Evolutionary conservation across 1,140 invertebrate genomes (phyloP).

Genomic region (Aphelinus certus): DNA sequence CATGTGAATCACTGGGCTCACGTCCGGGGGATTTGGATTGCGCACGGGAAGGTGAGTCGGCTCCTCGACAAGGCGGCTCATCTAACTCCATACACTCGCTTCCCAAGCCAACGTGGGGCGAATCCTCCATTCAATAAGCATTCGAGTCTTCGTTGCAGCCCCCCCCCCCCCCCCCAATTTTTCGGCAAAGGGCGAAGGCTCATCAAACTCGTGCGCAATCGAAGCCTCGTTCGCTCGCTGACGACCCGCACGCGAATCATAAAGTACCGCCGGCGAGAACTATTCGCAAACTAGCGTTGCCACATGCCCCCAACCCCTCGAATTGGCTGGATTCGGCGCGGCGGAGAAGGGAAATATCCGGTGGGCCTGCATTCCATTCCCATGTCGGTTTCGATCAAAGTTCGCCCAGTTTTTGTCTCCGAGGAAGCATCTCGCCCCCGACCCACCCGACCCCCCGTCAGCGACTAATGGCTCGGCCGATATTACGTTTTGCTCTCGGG

Average conservation of each 20-base stretch:
- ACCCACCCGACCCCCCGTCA: background rate
- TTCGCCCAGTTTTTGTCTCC: slow-evolving; percentile 16
- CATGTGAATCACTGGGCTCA: no score
- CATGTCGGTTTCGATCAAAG: slow-evolving; percentile 22
- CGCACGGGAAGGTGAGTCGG: no score
- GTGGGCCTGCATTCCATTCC: background rate
- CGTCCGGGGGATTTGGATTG: no score
- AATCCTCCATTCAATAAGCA: no score
- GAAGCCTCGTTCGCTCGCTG: background rate
- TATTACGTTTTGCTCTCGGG: slow-evolving; percentile 2
- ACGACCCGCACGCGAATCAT: no score
- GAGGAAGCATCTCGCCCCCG: slow-evolving; percentile 2
- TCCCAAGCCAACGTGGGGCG: no score
- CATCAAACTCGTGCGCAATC: slow-evolving; percentile 22
- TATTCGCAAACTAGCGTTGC: slow-evolving; percentile 10
- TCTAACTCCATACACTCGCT: no score
- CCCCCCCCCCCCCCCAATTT: no score
- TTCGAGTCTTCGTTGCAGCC: no score
- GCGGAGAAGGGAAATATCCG: background rate
- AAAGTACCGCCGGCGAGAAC: background rate
- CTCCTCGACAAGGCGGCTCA: no score
- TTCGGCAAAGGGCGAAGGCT: background rate
- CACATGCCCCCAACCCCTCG: background rate
- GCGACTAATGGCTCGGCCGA: slow-evolving; percentile 11
- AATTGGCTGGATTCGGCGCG: slow-evolving; percentile 10